A percentile compares a stretch with the other conserved stretches of the same genome.
These are phyloP conservation scores for Pycnomerus fuliginosus DNA, from an alignment of 2,888 invertebrate genomes.

Conservation along the genomic window DNA sequence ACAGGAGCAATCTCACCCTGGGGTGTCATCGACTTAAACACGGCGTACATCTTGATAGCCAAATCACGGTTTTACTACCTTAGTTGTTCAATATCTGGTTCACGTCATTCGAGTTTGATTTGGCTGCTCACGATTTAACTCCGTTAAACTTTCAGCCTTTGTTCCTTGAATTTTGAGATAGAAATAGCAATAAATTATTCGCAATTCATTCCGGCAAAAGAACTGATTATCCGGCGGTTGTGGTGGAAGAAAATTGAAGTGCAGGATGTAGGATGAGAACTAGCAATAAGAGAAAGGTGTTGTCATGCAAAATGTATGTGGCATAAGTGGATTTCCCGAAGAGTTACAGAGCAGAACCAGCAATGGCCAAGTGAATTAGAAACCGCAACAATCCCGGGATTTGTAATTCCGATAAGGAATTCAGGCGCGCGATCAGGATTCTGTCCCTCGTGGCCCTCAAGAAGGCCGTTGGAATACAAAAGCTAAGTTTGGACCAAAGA, in stretches of 20 bases:
- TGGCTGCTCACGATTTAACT: constrained; percentile 2
- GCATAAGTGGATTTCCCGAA: constrained; percentile 47
- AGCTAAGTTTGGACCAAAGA: constrained; percentile 35
- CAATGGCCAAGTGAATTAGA: constrained; percentile 41
- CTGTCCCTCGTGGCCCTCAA: constrained; percentile 32
- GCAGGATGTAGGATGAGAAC: constrained; percentile 33
- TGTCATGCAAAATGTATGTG: constrained; percentile 50
- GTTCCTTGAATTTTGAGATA: too few species aligned
- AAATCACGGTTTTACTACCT: constrained; percentile 50
- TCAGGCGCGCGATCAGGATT: constrained; percentile 40
- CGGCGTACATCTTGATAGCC: constrained; percentile 53
- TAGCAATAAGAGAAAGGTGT: constrained; percentile 40
- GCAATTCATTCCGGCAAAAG: too few species aligned
- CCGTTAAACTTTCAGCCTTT: too few species aligned
- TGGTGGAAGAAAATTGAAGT: constrained; percentile 44
- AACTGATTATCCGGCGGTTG: too few species aligned
- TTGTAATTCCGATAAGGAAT: constrained; percentile 48
- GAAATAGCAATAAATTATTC: too few species aligned
- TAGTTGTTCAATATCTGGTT: constrained; percentile 49
- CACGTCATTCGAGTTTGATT: constrained; percentile 42
- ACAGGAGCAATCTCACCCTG: constrained; percentile 49
- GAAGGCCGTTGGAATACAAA: constrained; percentile 42
- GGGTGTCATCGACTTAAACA: constrained; percentile 53
- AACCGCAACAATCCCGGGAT: constrained; percentile 43
- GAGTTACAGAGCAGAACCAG: constrained; percentile 15